phyloP scores from a whole-genome alignment of 2,888 invertebrate species.

The Amphipyra berbera region DNA sequence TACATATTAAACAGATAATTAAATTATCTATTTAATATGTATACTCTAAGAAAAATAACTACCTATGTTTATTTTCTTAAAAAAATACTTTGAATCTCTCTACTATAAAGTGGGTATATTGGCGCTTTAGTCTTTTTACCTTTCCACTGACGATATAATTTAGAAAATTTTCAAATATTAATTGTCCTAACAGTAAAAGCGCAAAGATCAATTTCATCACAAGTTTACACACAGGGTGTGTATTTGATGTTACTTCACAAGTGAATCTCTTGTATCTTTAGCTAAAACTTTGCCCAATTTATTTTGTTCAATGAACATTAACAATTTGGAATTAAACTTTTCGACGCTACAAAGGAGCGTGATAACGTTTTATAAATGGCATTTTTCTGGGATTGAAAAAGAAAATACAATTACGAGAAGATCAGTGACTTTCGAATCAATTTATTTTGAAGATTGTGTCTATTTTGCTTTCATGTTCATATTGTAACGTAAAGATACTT shows the following conservation, averaged over 20 bases:
- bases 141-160: too few relatives aligned
- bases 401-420: slow-evolving; percentile 56
- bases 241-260: slow-evolving; percentile 60
- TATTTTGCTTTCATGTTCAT: slow-evolving; percentile 35
- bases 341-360: slow-evolving; percentile 64
- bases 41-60: too few relatives aligned
- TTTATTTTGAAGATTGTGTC: slow-evolving; percentile 49
- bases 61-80: too few relatives aligned
- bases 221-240: slow-evolving; percentile 33
- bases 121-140: too few relatives aligned
- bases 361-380: slow-evolving; percentile 61
- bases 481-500: slow-evolving; percentile 31
- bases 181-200: not conserved
- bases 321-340: slow-evolving; percentile 72
- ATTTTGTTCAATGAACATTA: slow-evolving; percentile 73
- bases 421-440: slow-evolving; percentile 52
- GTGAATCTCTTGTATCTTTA: slow-evolving; percentile 66
- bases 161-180: too few relatives aligned
- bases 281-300: slow-evolving; percentile 69
- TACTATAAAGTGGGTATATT: too few relatives aligned
- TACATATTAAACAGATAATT: too few relatives aligned
- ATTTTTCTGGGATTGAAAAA: slow-evolving; percentile 56
- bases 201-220: slow-evolving; percentile 4
- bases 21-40: too few relatives aligned
- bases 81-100: too few relatives aligned